Base-by-base conservation (phyloP, 2,113 vertebrate species). In the Cebus imitator region DNA sequence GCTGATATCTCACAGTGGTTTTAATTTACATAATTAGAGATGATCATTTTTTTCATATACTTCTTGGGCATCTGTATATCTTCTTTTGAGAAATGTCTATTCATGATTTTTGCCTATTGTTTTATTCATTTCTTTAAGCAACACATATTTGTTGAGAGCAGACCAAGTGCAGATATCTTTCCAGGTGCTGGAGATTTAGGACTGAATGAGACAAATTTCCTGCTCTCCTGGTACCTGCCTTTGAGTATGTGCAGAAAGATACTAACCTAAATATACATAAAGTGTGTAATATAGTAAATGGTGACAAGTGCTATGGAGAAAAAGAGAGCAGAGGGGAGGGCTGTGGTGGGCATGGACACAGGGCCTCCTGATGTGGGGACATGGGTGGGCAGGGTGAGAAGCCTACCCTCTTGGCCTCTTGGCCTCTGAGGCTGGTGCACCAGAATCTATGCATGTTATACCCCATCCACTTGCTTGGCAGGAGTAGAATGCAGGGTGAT, bases 341-440 rank as follows among this genome's bases (percentile, higher is more conserved):
- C 14, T 4, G 2, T 48, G 27, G 43, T n/a, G 37, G 10, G 16
- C 30, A 30, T 23, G 64, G 45, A 25, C n/a, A 30, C 23, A 64
- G 79, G 52, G 5, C 25, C 32, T 30, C 52, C 10, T 68, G 40
- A 21, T 37, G 32, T 27, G n/a, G 58, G 18, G 7, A 25, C 20
- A 4, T 2, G 13, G 20, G 10, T 6, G 12, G 45, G 45, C 8
- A 11, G 48, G 32, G 1, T 3, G 1, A 50, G 45, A 6, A 7
- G 23, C 48, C 12, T 30, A 6, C 87, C 37, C 7, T 45, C n/a
- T 17, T 50, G 9, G 81, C 32, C 72, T 21, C 78, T 13, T 5
- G 43, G 50, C n/a, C n/a, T 86, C 61, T 79, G 13, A 50, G 82
- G 5, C 82, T 70, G 40, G 72, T 10, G 1, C 58, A 9, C 40